Percentiles rank a stretch among this genome's conserved stretches.
These are phyloP conservation scores for Cosmopolites sordidus DNA, from an alignment of 2,888 invertebrate species.

Conservation along the genomic window DNA sequence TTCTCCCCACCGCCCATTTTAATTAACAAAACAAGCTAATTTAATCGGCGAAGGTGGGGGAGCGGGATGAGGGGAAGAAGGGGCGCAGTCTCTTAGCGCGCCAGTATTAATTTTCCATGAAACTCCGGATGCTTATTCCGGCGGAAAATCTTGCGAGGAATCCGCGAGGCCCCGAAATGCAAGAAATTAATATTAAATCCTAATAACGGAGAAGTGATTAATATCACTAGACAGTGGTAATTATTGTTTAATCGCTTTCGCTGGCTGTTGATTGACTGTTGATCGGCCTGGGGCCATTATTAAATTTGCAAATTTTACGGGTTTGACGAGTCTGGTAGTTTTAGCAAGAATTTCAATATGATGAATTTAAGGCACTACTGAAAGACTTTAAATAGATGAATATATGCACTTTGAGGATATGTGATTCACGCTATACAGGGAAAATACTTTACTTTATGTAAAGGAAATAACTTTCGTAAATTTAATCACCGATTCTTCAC, in stretches of 20 bases:
- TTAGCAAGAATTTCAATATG: too few species aligned
- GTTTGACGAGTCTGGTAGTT: too few species aligned
- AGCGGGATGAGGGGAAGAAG: too few species aligned
- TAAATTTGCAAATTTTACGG: conserved; percentile 45
- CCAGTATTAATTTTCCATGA: conserved; percentile 18
- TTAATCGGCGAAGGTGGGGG: conserved; percentile 4
- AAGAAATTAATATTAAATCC: conserved; percentile 46
- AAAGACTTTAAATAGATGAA: too few species aligned
- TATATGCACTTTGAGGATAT: too few species aligned
- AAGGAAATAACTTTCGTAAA: too few species aligned
- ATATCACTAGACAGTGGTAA: conserved; percentile 45
- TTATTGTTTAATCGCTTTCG: conserved; percentile 50
- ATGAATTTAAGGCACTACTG: too few species aligned
- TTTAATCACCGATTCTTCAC: too few species aligned
- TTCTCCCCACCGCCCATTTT: conserved; percentile 3
- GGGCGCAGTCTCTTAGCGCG: neutral
- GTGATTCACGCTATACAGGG: too few species aligned
- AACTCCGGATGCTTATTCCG: conserved; percentile 21
- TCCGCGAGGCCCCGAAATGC: conserved; percentile 25
- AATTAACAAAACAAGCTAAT: conserved; percentile 14
- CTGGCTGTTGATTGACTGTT: conserved; percentile 48
- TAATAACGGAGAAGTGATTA: conserved; percentile 40
- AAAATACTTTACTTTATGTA: too few species aligned
- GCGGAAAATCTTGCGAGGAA: conserved; percentile 32
- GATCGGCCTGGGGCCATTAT: conserved; percentile 47